Conservation (phyloP, 37 sponge, comb jelly and placozoan species). For the Halichondria panicea region DNA sequence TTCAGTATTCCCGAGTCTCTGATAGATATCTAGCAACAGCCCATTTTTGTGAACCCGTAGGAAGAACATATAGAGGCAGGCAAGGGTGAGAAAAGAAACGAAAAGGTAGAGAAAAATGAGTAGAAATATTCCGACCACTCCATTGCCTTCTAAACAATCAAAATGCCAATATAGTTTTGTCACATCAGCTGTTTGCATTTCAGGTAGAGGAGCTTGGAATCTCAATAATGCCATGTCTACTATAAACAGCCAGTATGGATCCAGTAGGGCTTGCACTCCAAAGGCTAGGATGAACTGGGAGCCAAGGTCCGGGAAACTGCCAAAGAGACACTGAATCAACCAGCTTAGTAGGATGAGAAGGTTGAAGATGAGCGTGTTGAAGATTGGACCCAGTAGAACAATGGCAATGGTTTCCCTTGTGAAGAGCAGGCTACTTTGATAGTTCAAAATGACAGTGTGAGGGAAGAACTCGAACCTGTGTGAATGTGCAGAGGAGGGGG, state of each 20-base stretch:
- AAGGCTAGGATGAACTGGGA: constrained; percentile 1
- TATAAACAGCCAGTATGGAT: not conserved
- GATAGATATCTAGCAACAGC: not conserved
- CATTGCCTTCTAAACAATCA: not conserved
- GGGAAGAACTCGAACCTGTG: constrained; percentile 3
- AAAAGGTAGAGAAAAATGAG: not conserved
- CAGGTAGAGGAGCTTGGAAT: not conserved
- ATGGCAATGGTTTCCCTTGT: not conserved
- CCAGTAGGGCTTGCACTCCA: not conserved
- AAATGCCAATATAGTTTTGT: constrained; percentile 9
- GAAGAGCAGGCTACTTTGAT: constrained; percentile 9
- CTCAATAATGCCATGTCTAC: not conserved
- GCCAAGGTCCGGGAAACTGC: not conserved
- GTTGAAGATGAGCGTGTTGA: constrained; percentile 3
- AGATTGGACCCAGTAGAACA: constrained; percentile 12
- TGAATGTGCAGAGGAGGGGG: not conserved
- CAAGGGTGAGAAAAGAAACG: not conserved
- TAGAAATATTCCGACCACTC: not conserved
- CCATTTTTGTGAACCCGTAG: constrained; percentile 8
- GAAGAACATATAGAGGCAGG: constrained; percentile 12
- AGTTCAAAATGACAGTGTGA: constrained; percentile 17
- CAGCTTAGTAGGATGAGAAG: constrained; percentile 7
- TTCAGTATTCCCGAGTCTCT: not conserved
- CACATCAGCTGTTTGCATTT: not conserved
- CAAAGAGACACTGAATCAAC: not conserved